These are phyloP conservation scores for Odontamblyopus rebecca DNA, from an alignment of 2,797 vertebrate genomes.

Conservation along the genomic window DNA sequence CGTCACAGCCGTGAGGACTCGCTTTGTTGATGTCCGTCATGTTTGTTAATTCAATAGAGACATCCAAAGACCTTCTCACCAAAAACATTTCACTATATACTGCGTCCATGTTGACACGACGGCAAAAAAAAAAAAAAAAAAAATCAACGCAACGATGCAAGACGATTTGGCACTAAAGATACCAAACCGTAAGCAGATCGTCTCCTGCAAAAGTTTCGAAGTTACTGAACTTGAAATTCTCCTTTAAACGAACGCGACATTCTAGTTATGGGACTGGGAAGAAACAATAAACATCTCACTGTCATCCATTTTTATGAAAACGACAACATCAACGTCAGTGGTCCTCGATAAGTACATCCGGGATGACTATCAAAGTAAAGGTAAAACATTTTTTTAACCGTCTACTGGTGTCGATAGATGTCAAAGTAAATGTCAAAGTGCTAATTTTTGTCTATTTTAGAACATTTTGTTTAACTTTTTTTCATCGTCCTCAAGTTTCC, in stretches of 20 bases:
- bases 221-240: neutral
- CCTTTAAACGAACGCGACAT: neutral
- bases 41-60: constrained; percentile 45
- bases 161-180: neutral
- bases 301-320: constrained; percentile 43
- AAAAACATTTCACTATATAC: constrained; percentile 40
- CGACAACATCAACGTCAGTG: constrained; percentile 21
- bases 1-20: constrained; percentile 72
- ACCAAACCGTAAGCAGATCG: neutral
- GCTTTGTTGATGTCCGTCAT: constrained; percentile 64
- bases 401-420: neutral
- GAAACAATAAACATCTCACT: constrained; percentile 13
- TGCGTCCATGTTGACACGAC: constrained; percentile 52
- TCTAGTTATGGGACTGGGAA: neutral
- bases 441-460: no score
- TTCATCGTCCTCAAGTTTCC: neutral
- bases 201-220: neutral
- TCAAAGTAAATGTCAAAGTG: neutral
- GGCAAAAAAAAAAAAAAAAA: constrained; percentile 22
- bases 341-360: neutral
- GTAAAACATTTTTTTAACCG: neutral
- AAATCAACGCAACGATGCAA: constrained; percentile 9
- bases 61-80: constrained; percentile 40
- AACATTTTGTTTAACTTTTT: neutral
- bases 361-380: constrained; percentile 21